A percentile compares a stretch with the other conserved stretches of the same genome.
Evolutionary conservation across 2,797 vertebrate species (phyloP).

Genomic region (Acropternis orthonyx): DNA sequence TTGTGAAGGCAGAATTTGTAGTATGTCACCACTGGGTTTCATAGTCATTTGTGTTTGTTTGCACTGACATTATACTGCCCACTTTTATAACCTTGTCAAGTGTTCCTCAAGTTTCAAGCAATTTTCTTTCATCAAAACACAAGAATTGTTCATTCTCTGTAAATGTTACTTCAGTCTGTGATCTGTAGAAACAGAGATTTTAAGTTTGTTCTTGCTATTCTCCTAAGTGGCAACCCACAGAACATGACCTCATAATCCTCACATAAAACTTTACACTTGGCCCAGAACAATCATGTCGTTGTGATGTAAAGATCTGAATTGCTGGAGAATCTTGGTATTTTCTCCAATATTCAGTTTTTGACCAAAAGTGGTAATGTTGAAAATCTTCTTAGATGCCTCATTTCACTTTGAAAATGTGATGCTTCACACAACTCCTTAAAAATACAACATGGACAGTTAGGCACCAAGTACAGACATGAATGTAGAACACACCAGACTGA

Average conservation of each 20-base stretch:
- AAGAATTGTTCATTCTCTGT: background rate
- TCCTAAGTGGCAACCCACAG: background rate
- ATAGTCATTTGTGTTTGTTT: background rate
- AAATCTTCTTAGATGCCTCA: background rate
- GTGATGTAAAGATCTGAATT: background rate
- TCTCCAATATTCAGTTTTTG: background rate
- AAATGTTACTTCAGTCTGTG: background rate
- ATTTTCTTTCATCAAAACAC: background rate
- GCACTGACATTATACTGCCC: background rate
- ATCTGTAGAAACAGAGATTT: background rate
- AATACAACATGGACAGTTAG: background rate
- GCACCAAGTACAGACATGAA: background rate
- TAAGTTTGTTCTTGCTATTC: background rate
- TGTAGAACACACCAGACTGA: background rate
- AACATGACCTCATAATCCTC: background rate
- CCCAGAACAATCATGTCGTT: accelerated
- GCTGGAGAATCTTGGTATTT: background rate
- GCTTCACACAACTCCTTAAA: background rate
- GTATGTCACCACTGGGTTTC: background rate
- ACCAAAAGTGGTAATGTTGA: background rate
- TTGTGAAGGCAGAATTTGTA: background rate
- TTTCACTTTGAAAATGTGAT: background rate
- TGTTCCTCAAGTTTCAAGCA: background rate
- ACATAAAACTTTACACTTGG: background rate
- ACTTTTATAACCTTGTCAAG: background rate